phyloP scores from a whole-genome alignment of 2,113 vertebrate genomes.

The Pungitius pungitius region DNA sequence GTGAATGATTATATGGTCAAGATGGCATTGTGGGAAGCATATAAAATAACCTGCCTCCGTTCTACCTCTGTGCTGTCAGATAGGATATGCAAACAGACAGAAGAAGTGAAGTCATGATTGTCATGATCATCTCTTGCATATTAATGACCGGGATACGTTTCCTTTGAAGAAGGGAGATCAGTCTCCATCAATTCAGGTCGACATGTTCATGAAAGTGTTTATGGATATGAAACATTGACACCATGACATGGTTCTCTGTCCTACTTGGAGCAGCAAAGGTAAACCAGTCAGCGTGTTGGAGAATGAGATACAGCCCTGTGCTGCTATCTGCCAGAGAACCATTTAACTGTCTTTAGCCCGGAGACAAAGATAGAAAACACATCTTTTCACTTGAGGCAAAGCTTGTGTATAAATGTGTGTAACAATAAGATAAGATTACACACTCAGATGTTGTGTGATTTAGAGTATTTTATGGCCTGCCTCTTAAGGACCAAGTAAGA shows the following conservation, averaged over 20 bases:
- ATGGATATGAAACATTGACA: slow-evolving; percentile 48
- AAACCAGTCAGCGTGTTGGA: slow-evolving; percentile 28
- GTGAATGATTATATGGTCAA: slow-evolving; percentile 10
- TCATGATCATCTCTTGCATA: slow-evolving; percentile 35
- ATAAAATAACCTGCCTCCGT: slow-evolving; percentile 19
- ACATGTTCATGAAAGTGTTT: slow-evolving; percentile 26
- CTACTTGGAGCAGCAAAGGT: slow-evolving; percentile 25
- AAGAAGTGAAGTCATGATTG: slow-evolving; percentile 28
- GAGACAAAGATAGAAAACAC: slow-evolving; percentile 24
- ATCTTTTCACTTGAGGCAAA: background rate
- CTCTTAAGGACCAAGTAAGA: background rate
- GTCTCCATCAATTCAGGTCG: slow-evolving; percentile 2
- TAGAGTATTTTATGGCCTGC: background rate
- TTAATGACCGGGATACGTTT: slow-evolving; percentile 35
- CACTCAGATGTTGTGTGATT: background rate
- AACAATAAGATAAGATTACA: background rate
- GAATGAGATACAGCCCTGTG: slow-evolving; percentile 34
- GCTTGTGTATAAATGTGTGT: background rate
- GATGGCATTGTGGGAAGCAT: slow-evolving; percentile 1
- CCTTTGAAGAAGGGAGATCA: slow-evolving; percentile 16
- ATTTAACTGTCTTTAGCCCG: slow-evolving; percentile 14
- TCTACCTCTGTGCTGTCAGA: slow-evolving; percentile 7
- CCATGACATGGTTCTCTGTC: slow-evolving; percentile 19
- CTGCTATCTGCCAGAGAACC: slow-evolving; percentile 4
- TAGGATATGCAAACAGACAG: slow-evolving; percentile 33